phyloP scores from a whole-genome alignment of 2,797 vertebrate genomes.

The Liasis olivaceus region DNA sequence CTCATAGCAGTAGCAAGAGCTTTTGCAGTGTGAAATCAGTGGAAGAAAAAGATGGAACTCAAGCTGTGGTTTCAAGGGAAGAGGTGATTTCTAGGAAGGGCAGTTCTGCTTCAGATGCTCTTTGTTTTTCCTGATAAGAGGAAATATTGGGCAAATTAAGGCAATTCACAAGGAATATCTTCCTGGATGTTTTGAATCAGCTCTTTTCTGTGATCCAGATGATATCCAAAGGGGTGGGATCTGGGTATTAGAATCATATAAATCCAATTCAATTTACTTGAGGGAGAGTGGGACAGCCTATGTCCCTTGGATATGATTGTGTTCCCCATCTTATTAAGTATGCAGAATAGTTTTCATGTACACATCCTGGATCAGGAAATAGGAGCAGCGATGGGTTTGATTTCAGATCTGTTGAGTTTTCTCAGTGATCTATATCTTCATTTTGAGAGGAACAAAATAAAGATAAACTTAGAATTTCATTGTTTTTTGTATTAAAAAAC shows the following conservation, averaged over 20 bases:
- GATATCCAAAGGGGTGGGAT: too few species aligned
- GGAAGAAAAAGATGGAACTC: not conserved
- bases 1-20: not conserved
- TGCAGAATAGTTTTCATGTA: not conserved
- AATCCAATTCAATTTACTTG: too few species aligned
- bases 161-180: too few species aligned
- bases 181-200: too few species aligned
- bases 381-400: not conserved
- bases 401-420: not conserved
- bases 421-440: not conserved
- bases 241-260: too few species aligned
- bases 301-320: too few species aligned
- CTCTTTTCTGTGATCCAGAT: too few species aligned
- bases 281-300: too few species aligned
- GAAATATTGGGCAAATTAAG: too few species aligned
- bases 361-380: not conserved
- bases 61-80: not conserved
- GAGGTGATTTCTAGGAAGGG: not conserved
- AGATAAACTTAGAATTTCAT: not conserved
- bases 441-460: not conserved
- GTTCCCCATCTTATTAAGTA: not conserved
- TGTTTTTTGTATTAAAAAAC: not conserved
- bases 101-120: too few species aligned
- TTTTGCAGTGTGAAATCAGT: not conserved
- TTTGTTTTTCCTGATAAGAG: too few species aligned